Evolutionary conservation across 2,113 vertebrate species (phyloP).

Genomic region (Lophochroa leadbeateri): DNA sequence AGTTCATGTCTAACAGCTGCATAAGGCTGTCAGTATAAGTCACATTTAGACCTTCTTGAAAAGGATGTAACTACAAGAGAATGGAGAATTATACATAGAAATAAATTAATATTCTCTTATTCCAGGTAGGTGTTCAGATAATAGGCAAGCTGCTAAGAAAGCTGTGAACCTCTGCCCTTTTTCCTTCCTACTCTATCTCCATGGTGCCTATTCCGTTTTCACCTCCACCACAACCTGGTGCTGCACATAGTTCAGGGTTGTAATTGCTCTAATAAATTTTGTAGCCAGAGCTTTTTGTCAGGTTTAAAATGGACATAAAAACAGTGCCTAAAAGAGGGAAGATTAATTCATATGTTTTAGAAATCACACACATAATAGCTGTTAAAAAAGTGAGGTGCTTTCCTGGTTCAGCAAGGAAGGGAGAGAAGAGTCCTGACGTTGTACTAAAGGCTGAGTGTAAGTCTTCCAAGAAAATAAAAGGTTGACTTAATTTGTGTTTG

Average conservation of each 20-base stretch:
- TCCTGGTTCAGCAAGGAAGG: neutral
- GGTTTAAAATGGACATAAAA: neutral
- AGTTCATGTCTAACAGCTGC: neutral
- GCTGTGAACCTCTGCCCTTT: neutral
- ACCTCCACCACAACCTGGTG: neutral
- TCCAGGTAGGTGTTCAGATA: neutral
- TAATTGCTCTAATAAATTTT: neutral
- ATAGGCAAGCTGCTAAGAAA: neutral
- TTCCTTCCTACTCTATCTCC: neutral
- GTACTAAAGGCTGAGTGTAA: neutral
- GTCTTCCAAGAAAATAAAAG: neutral
- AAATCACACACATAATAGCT: neutral
- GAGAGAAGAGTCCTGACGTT: neutral
- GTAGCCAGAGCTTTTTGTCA: neutral
- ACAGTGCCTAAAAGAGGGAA: neutral
- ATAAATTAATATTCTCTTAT: neutral
- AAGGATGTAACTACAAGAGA: neutral
- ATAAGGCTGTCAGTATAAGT: neutral
- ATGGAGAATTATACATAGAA: neutral
- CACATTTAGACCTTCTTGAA: neutral
- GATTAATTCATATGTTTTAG: neutral
- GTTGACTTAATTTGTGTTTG: neutral
- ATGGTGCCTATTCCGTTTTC: neutral
- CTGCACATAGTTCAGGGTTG: accelerated
- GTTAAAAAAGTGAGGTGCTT: neutral